Percentiles rank a stretch among this genome's conserved stretches.
phyloP scores from a whole-genome alignment of 2,113 vertebrate species.

The Cichladusa arquata region DNA sequence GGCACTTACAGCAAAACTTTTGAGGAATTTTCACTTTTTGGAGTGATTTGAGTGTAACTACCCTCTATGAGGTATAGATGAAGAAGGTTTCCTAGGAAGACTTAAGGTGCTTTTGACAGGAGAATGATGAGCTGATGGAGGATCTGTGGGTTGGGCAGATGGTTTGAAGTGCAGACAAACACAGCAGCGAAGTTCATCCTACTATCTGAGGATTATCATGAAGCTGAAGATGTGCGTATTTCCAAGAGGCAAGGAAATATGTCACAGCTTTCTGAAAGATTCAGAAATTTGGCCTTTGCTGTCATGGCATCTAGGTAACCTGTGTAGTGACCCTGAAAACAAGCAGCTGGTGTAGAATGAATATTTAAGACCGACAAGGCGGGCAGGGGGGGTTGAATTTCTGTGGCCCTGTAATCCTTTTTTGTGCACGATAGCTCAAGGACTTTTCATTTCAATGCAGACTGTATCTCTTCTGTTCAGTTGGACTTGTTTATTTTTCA shows the following conservation, averaged over 20 bases:
- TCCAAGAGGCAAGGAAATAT: not conserved
- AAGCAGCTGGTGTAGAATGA: not conserved
- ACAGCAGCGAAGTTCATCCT: not conserved
- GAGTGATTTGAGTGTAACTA: not conserved
- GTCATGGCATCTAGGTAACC: not conserved
- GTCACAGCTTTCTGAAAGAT: not conserved
- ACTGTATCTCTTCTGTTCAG: not conserved
- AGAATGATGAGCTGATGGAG: not conserved
- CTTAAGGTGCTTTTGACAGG: not conserved
- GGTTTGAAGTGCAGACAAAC: not conserved
- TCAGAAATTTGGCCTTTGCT: not conserved
- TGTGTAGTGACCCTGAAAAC: not conserved
- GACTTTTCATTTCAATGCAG: not conserved
- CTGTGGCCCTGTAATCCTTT: not conserved
- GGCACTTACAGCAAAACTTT: not conserved
- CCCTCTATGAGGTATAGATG: not conserved
- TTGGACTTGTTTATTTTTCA: not conserved
- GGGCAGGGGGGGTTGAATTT: not conserved
- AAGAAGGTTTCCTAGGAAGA: not conserved
- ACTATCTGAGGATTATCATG: not conserved
- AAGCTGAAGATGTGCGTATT: not conserved
- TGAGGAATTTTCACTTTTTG: not conserved
- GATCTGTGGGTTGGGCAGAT: not conserved
- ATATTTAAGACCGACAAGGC: not conserved
- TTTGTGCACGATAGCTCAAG: not conserved